Conservation (phyloP, 2,113 vertebrate species). For the Phalacrocorax pelagicus region DNA sequence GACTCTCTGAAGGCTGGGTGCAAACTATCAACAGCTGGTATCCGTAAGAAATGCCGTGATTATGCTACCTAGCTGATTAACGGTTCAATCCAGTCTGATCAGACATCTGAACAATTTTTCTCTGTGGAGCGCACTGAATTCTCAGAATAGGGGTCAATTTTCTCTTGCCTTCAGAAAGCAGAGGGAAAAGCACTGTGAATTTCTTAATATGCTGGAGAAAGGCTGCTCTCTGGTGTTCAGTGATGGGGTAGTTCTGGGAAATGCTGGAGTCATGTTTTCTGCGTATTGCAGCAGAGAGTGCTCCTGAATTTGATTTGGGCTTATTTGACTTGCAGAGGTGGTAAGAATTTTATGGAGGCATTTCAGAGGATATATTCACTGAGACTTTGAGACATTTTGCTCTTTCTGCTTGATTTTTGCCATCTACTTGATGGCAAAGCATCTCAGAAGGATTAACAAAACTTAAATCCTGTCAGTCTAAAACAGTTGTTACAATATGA, state of each 20-base stretch:
- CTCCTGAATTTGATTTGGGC: not conserved
- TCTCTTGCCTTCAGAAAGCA: not conserved
- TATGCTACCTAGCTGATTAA: not conserved
- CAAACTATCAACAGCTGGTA: not conserved
- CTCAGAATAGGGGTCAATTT: not conserved
- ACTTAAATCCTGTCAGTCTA: not conserved
- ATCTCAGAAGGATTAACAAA: not conserved
- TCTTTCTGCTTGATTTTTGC: not conserved
- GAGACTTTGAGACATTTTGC: not conserved
- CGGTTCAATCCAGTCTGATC: not conserved
- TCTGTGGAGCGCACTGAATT: not conserved
- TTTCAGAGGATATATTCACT: not conserved
- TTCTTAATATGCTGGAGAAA: not conserved
- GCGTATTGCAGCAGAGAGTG: not conserved
- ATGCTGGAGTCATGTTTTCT: not conserved
- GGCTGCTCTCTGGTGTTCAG: constrained; percentile 58
- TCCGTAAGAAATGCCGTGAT: not conserved
- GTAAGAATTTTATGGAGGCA: not conserved
- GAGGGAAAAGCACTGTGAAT: too few species aligned
- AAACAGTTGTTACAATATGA: not conserved
- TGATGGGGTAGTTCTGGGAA: not conserved
- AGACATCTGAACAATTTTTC: not conserved
- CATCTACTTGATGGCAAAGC: not conserved
- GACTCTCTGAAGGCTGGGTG: not conserved
- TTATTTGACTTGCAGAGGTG: not conserved